These are phyloP conservation scores for Odocoileus hemionus DNA, from an alignment of 2,113 vertebrate genomes.

Conservation along the genomic window DNA sequence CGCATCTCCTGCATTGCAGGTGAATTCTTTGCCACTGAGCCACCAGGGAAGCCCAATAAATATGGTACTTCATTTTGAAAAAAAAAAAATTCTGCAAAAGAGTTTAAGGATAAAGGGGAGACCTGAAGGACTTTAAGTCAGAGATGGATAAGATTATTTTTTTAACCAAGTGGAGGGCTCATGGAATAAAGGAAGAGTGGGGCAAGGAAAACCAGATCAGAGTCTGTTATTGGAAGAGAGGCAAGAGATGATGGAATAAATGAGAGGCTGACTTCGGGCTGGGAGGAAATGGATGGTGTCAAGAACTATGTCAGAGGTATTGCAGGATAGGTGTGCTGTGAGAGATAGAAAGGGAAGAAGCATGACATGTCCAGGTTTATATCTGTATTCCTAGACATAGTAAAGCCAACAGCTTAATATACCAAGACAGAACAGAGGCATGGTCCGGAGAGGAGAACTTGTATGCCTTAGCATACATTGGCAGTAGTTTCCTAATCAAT, in stretches of 20 bases:
- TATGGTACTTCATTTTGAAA: not conserved
- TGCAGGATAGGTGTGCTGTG: not conserved
- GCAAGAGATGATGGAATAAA: not conserved
- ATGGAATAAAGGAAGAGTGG: not conserved
- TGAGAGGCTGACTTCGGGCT: accelerated
- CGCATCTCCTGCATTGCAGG: not conserved
- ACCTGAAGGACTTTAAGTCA: too few relatives aligned
- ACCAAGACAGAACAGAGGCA: not conserved
- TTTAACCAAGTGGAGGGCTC: not conserved
- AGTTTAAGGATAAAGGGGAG: not conserved
- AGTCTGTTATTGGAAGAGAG: not conserved
- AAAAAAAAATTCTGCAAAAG: not conserved
- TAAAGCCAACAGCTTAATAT: not conserved
- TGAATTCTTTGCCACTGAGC: not conserved
- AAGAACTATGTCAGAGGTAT: not conserved
- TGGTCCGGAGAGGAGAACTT: not conserved
- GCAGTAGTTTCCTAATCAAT: not conserved
- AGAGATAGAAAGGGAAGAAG: not conserved
- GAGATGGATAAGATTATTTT: accelerated
- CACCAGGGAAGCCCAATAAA: not conserved
- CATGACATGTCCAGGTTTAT: not conserved
- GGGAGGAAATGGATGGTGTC: not conserved
- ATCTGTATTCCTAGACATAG: accelerated
- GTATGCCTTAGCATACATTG: not conserved
- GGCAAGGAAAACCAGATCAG: not conserved